Evolutionary conservation across 1,140 invertebrate species (phyloP), one percentile per base, ranked within the genome.

Genomic region (Alviniconcha marisindica): DNA sequence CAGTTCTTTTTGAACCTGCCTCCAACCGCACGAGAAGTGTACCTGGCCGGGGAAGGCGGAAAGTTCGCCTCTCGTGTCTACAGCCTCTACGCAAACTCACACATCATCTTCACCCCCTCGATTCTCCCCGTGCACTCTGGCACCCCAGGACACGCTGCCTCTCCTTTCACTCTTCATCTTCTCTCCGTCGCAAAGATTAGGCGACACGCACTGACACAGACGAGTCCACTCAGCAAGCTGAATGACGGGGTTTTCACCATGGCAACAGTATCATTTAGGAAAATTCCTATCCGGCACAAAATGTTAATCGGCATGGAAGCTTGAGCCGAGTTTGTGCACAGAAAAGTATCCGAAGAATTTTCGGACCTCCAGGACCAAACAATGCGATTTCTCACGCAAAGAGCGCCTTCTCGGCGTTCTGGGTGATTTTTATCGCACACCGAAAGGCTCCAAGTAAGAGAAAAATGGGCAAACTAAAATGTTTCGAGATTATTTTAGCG

Each of bases 381-480:
- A 71, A 77, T 56, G 44, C 66, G 38, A 73, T 69, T 56, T 69
- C 56, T 82, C 51, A 69, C 31, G 33, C 56, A 12, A 0, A 77
- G 18, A 81, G 63, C 24, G 31, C 60, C 38, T 38, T 66, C 5
- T 69, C 38, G 31, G n/a, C 38, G 54, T 69, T 33, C 56, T 36
- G n/a, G 73, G 48, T 74, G 60, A 21, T 36, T 42, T n/a, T 33
- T 51, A 66, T 42, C 33, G 18, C 1, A 21, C 2, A 36, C 21
- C 36, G 5, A 60, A 31, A 4, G 12, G 36, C 38, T 31, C 60
- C 69, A 36, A 31, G 66, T 31, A 15, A 24, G 36, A 81, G 77
- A 81, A 90, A 84, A 63, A 94, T 94, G 94, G 94, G 94, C 0
- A 93, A 94, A 87, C 85, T 94, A 44, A 94, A 94, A 87, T 91